Conservation (phyloP, 2,797 vertebrate genomes). For the Spondyliosoma cantharus region DNA sequence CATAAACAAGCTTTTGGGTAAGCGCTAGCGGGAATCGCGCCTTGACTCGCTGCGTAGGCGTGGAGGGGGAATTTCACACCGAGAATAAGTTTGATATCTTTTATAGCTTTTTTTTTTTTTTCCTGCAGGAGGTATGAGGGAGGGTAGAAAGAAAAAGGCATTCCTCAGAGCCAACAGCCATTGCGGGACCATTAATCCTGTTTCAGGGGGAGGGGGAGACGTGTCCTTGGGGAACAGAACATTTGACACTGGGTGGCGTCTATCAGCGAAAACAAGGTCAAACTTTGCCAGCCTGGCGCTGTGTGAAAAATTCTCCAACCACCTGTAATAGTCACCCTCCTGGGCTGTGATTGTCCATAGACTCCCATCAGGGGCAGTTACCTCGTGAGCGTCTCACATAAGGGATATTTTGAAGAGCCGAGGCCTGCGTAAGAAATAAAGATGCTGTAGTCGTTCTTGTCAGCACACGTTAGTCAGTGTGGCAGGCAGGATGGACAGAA, state of each 20-base stretch:
- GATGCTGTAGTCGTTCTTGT: background rate
- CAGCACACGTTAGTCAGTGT: background rate
- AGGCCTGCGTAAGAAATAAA: conserved; percentile 6
- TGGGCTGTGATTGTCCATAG: conserved; percentile 10
- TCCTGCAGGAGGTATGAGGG: background rate
- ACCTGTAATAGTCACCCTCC: background rate
- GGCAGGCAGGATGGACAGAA: background rate
- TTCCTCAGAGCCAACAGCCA: background rate
- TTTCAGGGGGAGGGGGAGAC: background rate
- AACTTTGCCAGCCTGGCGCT: background rate
- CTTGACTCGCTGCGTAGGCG: background rate
- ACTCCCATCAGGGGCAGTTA: conserved; percentile 1
- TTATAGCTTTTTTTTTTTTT: conserved; percentile 1
- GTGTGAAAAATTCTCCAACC: background rate
- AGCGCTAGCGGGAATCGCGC: background rate
- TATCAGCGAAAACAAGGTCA: background rate
- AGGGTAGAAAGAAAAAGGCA: background rate
- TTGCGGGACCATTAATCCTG: conserved; percentile 8
- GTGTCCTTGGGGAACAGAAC: conserved; percentile 3
- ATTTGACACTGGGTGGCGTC: conserved; percentile 3
- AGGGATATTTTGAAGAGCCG: background rate
- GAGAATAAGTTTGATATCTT: background rate
- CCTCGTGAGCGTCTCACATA: background rate
- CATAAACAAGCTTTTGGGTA: background rate
- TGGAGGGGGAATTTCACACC: background rate